Evolutionary conservation across 2,888 invertebrate genomes (phyloP).

Genomic region (Muschampia plurimacula): DNA sequence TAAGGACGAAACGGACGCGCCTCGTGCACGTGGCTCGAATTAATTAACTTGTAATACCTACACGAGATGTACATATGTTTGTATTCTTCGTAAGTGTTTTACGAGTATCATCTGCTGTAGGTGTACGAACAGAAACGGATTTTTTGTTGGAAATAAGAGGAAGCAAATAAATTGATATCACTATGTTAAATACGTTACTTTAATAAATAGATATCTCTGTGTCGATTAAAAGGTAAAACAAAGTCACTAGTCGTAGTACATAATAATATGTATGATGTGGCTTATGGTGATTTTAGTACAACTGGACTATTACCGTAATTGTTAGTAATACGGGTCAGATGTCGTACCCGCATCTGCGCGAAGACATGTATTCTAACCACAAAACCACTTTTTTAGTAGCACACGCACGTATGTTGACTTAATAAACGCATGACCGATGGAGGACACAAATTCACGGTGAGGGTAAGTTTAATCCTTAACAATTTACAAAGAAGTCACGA

Average conservation of each 20-base stretch:
- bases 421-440: slow-evolving; percentile 67
- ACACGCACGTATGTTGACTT: slow-evolving; percentile 65
- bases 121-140: neutral
- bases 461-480: slow-evolving; percentile 66
- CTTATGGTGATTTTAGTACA: neutral
- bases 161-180: neutral
- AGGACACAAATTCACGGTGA: slow-evolving; percentile 65
- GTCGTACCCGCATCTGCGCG: slow-evolving; percentile 12
- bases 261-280: no score
- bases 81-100: slow-evolving; percentile 42
- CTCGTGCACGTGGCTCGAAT: slow-evolving; percentile 67
- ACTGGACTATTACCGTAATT: neutral
- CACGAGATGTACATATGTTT: slow-evolving; percentile 62
- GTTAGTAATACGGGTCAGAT: slow-evolving; percentile 10
- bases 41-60: slow-evolving; percentile 63
- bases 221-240: no score
- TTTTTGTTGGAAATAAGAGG: neutral
- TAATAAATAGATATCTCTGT: no score
- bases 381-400: slow-evolving; percentile 41
- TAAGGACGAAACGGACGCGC: slow-evolving; percentile 64
- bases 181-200: no score
- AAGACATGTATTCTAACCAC: slow-evolving; percentile 45
- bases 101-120: neutral
- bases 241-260: no score
- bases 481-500: slow-evolving; percentile 78